These are phyloP conservation scores for Papilio elwesi DNA, from an alignment of 2,888 invertebrate species.

Conservation along the genomic window DNA sequence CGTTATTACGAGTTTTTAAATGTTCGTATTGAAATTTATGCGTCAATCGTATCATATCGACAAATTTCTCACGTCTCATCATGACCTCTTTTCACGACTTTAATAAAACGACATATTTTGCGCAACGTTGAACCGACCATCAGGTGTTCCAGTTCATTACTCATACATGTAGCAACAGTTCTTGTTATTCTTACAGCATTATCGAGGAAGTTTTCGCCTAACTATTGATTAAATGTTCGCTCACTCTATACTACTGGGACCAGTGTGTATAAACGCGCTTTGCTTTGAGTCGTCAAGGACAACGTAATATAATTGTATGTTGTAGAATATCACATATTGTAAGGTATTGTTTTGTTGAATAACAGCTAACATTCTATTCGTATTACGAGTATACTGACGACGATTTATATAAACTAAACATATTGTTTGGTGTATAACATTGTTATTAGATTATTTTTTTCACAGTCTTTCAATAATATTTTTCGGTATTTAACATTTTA, in stretches of 20 bases:
- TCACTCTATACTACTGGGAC: background rate
- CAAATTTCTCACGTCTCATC: background rate
- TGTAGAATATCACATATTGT: background rate
- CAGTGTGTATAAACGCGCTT: background rate
- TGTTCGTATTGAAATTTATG: too few relatives aligned
- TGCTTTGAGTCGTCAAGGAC: constrained; percentile 5
- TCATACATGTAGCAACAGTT: constrained; percentile 20
- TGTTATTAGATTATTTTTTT: background rate
- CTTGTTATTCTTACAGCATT: background rate
- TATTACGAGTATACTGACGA: background rate
- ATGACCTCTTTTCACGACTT: background rate
- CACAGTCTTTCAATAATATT: too few relatives aligned
- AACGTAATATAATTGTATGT: background rate
- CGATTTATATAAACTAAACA: background rate
- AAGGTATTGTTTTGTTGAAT: constrained; percentile 18
- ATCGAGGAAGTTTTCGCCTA: background rate
- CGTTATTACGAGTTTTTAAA: too few relatives aligned
- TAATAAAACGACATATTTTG: constrained; percentile 1
- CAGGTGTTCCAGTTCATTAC: constrained; percentile 14
- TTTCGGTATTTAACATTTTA: too few relatives aligned
- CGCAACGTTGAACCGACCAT: constrained; percentile 3
- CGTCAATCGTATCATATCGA: background rate
- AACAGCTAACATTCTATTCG: background rate
- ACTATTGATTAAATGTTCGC: background rate
- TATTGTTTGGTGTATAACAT: background rate